Evolutionary conservation across 1,140 invertebrate genomes (phyloP).

Genomic region (Kradibia gibbosae): DNA sequence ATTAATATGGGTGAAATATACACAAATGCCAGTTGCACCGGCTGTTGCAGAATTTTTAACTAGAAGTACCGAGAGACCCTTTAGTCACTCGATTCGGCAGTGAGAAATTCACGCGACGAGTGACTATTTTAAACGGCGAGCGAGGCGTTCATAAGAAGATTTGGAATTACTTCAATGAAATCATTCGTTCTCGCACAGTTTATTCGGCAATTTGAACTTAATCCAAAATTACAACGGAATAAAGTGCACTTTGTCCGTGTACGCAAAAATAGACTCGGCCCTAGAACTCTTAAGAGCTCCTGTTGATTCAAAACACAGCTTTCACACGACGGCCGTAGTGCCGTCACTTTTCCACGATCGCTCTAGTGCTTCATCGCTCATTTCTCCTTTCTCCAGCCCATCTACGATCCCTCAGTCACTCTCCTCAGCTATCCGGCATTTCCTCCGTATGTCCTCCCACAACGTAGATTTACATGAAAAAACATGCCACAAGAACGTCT

Average conservation of each 20-base stretch:
- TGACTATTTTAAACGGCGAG: neutral
- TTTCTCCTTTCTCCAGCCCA: neutral
- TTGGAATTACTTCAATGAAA: conserved; percentile 25
- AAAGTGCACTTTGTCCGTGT: conserved; percentile 40
- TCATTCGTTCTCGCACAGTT: neutral
- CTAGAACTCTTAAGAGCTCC: conserved; percentile 2
- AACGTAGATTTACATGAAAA: conserved; percentile 43
- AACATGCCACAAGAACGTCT: conserved; percentile 8
- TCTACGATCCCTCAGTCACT: neutral
- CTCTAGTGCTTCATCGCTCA: neutral
- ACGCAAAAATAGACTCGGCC: conserved; percentile 32
- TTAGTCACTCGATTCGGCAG: neutral
- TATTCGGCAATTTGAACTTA: conserved; percentile 28
- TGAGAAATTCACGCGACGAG: neutral
- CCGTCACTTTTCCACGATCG: conserved; percentile 8
- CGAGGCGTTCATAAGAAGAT: conserved; percentile 4
- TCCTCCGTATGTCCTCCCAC: neutral
- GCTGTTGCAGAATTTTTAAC: neutral
- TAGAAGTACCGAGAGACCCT: neutral
- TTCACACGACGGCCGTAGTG: neutral
- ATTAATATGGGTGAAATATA: too few species aligned
- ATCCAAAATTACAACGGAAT: conserved; percentile 29
- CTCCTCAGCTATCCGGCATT: neutral
- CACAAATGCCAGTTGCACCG: too few species aligned
- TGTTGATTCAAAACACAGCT: conserved; percentile 37